Conservation (phyloP, 2,113 vertebrate species). For the Pelusios castaneus region DNA sequence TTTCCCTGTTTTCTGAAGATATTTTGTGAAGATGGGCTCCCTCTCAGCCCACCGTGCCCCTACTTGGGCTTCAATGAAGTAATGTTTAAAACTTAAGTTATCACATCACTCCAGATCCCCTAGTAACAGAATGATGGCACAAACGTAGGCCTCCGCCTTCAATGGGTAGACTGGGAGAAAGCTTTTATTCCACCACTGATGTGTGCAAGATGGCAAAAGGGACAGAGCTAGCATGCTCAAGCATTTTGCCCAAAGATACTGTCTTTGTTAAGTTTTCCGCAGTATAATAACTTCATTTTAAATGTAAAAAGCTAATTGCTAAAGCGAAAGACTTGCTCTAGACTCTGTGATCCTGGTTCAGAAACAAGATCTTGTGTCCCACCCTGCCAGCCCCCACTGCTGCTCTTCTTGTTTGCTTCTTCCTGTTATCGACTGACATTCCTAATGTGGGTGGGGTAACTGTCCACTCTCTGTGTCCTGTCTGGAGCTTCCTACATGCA, state of each 20-base stretch:
- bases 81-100: conserved; percentile 9
- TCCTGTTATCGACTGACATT: not conserved
- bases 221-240: not conserved
- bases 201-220: not conserved
- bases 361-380: not conserved
- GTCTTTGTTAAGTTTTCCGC: not conserved
- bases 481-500: not conserved
- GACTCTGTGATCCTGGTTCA: not conserved
- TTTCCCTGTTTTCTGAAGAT: not conserved
- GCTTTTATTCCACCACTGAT: not conserved
- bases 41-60: not conserved
- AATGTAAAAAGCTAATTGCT: not conserved
- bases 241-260: not conserved
- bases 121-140: not conserved
- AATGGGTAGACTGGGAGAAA: not conserved
- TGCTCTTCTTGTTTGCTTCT: not conserved
- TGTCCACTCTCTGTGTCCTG: not conserved
- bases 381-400: not conserved
- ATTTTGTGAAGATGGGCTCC: not conserved
- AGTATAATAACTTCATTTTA: not conserved
- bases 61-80: conserved; percentile 7
- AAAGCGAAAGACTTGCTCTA: not conserved
- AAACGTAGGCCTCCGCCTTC: not conserved
- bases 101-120: not conserved
- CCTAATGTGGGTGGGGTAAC: not conserved